Evolutionary conservation across 2,888 invertebrate genomes (phyloP).

Genomic region (Nipponacmea schrenckii): DNA sequence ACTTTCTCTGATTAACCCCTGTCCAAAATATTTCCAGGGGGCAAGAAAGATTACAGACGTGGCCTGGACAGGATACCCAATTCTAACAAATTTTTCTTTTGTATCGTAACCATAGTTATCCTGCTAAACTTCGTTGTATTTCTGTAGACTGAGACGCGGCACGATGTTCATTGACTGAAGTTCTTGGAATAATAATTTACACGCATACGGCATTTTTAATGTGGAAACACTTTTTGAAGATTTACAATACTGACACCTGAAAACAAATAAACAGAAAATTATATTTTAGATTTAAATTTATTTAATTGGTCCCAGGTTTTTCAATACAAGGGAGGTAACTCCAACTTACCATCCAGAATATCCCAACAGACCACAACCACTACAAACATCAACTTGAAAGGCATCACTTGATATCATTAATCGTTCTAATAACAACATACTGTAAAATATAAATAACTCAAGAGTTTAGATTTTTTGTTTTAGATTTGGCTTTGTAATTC

Average conservation of each 20-base stretch:
- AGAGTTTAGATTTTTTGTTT: neutral
- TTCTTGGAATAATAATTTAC: constrained; percentile 97
- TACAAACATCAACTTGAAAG: constrained; percentile 95
- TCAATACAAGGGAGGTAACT: neutral
- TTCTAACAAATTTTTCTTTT: no score
- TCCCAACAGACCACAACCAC: constrained; percentile 92
- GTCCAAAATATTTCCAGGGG: no score
- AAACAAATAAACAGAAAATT: constrained; percentile 17
- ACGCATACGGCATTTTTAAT: constrained; percentile 97
- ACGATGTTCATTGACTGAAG: constrained; percentile 98
- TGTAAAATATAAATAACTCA: constrained; percentile 68
- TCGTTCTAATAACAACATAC: constrained; percentile 95
- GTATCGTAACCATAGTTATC: no score
- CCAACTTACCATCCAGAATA: constrained; percentile 83
- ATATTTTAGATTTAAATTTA: neutral
- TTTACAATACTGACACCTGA: constrained; percentile 89
- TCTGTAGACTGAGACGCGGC: constrained; percentile 77
- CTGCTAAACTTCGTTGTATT: constrained; percentile 60
- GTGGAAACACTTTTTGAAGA: constrained; percentile 92
- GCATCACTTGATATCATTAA: constrained; percentile 98
- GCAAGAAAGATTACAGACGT: no score
- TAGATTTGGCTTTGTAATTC: neutral
- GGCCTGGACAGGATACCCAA: no score
- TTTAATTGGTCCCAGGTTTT: neutral
- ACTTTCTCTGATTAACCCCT: no score